Conservation (phyloP, 2,888 invertebrate species). For the Diadegma fenestrale region DNA sequence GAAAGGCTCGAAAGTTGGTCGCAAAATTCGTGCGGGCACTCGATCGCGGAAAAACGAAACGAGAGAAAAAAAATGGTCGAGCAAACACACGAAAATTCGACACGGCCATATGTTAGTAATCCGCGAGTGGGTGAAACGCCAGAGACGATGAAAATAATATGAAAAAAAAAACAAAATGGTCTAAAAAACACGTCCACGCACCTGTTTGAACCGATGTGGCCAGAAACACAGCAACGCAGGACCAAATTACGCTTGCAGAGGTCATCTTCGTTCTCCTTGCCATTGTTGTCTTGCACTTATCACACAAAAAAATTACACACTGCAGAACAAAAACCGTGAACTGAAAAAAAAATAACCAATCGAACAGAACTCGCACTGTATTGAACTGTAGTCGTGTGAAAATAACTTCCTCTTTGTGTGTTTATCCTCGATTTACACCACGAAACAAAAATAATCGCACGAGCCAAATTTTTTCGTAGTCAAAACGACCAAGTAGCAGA, state of each 20-base stretch:
- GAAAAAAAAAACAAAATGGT: constrained; percentile 17
- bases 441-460: constrained; percentile 12
- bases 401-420: constrained; percentile 6
- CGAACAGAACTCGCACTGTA: constrained; percentile 60
- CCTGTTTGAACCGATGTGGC: constrained; percentile 78
- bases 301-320: constrained; percentile 62
- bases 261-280: constrained; percentile 59
- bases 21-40: not conserved
- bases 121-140: not conserved
- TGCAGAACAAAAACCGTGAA: constrained; percentile 45
- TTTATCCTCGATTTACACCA: constrained; percentile 37
- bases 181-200: constrained; percentile 67
- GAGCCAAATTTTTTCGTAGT: not conserved
- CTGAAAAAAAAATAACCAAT: constrained; percentile 33
- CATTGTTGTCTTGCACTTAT: constrained; percentile 52
- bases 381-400: constrained; percentile 14
- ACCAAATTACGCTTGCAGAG: constrained; percentile 74
- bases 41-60: not conserved
- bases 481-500: not conserved
- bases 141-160: not conserved
- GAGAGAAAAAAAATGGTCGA: not conserved
- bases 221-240: constrained; percentile 77
- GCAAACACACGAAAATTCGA: not conserved
- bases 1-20: not conserved
- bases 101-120: not conserved